Conservation (phyloP, 2,113 vertebrate species). For the Amphiprion percula region DNA sequence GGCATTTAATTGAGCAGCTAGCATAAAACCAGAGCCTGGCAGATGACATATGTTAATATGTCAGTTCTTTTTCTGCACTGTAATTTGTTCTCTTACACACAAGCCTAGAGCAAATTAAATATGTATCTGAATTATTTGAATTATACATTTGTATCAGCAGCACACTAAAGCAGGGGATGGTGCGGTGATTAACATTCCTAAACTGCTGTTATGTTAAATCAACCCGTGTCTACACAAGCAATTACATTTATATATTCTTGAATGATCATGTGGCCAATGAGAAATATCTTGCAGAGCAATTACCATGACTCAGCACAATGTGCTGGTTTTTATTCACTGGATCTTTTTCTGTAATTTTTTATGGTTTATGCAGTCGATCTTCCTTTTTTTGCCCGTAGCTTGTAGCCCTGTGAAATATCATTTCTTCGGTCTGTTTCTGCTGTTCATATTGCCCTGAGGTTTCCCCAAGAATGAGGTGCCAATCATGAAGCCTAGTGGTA, state of each 20-base stretch:
- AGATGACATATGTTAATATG: conserved; percentile 90
- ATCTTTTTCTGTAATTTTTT: not conserved
- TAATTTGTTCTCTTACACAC: conserved; percentile 87
- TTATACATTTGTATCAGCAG: conserved; percentile 84
- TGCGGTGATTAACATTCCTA: conserved; percentile 86
- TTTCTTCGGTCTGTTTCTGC: conserved; percentile 34
- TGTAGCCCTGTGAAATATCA: conserved; percentile 7
- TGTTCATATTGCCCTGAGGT: conserved; percentile 31
- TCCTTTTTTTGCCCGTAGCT: not conserved
- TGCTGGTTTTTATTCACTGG: not conserved
- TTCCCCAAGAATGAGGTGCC: conserved; percentile 53
- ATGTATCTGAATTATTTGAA: conserved; percentile 80
- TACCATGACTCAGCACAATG: conserved; percentile 18
- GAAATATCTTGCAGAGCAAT: conserved; percentile 74
- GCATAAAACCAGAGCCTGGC: conserved; percentile 82
- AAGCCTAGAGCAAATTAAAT: conserved; percentile 86
- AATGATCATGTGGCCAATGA: conserved; percentile 84
- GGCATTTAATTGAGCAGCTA: conserved; percentile 86
- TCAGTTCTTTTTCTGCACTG: conserved; percentile 86
- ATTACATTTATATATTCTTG: conserved; percentile 83
- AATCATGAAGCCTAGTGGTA: conserved; percentile 61
- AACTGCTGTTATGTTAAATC: conserved; percentile 77
- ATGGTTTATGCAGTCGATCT: not conserved
- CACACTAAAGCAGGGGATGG: conserved; percentile 83
- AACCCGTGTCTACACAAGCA: conserved; percentile 80